These are phyloP conservation scores for Porites evermanni DNA, from an alignment of 92 coral and sea anemone genomes.

Conservation along the genomic window DNA sequence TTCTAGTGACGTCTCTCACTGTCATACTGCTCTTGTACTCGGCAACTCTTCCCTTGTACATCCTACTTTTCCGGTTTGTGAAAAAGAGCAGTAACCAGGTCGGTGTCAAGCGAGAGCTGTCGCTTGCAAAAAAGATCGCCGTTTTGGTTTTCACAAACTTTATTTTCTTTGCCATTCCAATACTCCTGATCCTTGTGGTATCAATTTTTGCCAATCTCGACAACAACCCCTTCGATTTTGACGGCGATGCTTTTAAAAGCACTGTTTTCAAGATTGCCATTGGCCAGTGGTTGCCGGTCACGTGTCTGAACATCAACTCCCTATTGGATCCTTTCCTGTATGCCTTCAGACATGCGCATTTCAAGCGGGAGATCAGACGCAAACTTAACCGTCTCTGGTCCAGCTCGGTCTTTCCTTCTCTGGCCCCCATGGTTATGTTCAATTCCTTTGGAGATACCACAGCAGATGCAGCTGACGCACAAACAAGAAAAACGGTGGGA, in stretches of 20 bases:
- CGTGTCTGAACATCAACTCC: slow-evolving; percentile 81
- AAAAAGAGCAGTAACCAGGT: slow-evolving; percentile 58
- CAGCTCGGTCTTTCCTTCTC: slow-evolving; percentile 38
- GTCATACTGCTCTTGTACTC: slow-evolving; percentile 63
- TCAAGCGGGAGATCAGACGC: slow-evolving; percentile 56
- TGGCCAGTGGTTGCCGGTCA: slow-evolving; percentile 90
- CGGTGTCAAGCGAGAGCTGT: slow-evolving; percentile 75
- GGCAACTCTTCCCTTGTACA: slow-evolving; percentile 66
- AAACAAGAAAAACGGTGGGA: not conserved
- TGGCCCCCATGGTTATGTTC: not conserved
- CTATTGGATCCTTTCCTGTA: slow-evolving; percentile 79
- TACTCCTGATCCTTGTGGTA: slow-evolving; percentile 59
- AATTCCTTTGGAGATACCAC: slow-evolving; percentile 14
- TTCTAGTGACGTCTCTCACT: slow-evolving; percentile 64
- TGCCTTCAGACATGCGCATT: slow-evolving; percentile 71
- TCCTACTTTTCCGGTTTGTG: slow-evolving; percentile 72
- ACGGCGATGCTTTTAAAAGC: slow-evolving; percentile 77
- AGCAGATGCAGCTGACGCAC: not conserved
- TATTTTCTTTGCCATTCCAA: slow-evolving; percentile 79
- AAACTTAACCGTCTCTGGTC: slow-evolving; percentile 15
- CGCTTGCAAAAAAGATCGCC: slow-evolving; percentile 75
- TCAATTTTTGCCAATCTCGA: slow-evolving; percentile 63
- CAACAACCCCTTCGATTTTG: slow-evolving; percentile 71
- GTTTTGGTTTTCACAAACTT: slow-evolving; percentile 70
- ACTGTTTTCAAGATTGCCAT: slow-evolving; percentile 73